phyloP scores from a whole-genome alignment of 2,113 vertebrate genomes.

The Pelusios castaneus region DNA sequence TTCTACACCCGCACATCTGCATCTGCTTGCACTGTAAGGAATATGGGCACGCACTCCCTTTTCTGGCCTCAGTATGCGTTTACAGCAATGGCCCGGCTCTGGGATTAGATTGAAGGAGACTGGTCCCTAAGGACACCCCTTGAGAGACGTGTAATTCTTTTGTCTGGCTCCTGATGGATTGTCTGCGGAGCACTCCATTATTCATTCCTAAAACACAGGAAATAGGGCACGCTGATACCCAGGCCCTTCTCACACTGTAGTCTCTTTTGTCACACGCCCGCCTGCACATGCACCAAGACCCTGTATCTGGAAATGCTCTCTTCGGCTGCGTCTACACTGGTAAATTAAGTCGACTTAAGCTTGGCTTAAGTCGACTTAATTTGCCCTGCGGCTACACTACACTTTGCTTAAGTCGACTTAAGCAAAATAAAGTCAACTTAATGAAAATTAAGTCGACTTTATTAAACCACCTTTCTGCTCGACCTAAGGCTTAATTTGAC shows the following conservation, averaged over 20 bases:
- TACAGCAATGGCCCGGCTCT: background rate
- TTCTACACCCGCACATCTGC: accelerated
- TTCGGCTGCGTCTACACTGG: too few relatives aligned
- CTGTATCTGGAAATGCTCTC: background rate
- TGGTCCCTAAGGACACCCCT: accelerated
- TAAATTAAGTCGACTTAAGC: too few relatives aligned
- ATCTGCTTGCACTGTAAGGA: background rate
- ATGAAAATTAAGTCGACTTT: too few relatives aligned
- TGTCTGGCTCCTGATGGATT: background rate
- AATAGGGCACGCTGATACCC: background rate
- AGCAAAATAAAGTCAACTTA: too few relatives aligned
- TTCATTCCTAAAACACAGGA: background rate
- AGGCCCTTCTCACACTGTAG: background rate
- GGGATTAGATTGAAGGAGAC: background rate
- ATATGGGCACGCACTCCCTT: accelerated
- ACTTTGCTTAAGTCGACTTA: too few relatives aligned
- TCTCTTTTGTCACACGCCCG: accelerated
- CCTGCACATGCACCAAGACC: background rate
- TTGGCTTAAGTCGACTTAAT: too few relatives aligned
- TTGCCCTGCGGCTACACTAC: too few relatives aligned
- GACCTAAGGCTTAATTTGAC: too few relatives aligned
- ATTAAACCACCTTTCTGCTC: too few relatives aligned
- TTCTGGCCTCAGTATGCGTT: background rate
- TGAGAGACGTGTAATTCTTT: background rate
- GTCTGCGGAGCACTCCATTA: background rate